phyloP scores from a whole-genome alignment of 30 jellyfish, hydroid and myxozoan genomes.

The Chrysaora quinquecirrha region DNA sequence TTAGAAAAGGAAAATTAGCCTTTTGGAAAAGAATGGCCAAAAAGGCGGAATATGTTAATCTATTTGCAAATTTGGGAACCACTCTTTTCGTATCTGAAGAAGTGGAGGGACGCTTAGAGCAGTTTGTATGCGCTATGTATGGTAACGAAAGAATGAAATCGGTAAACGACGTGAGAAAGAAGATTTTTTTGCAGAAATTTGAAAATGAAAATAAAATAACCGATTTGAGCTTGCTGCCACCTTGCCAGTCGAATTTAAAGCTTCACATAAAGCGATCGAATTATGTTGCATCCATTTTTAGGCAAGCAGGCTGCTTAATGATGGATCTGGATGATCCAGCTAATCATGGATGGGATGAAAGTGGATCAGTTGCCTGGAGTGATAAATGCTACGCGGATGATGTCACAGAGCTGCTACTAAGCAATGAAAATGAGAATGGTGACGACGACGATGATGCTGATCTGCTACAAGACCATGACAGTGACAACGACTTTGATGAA shows the following conservation, averaged over 20 bases:
- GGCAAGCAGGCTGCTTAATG: constrained; percentile 19
- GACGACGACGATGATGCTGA: too few species aligned
- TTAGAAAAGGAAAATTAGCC: constrained; percentile 36
- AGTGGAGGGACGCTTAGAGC: constrained; percentile 11
- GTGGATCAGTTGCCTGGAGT: constrained; percentile 20
- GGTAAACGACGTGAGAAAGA: constrained; percentile 31
- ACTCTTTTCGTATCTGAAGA: constrained; percentile 3
- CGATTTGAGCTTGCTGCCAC: constrained; percentile 56
- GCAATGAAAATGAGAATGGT: constrained; percentile 11
- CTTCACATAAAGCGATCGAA: constrained; percentile 56
- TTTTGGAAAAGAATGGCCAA: constrained; percentile 13
- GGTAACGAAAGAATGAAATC: constrained; percentile 31
- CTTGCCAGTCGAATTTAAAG: constrained; percentile 18
- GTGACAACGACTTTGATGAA: constrained; percentile 31
- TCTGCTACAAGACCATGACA: too few species aligned
- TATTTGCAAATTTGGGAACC: constrained; percentile 35
- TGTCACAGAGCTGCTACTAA: constrained; percentile 28
- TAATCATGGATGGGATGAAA: constrained; percentile 31
- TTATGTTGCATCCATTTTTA: constrained; percentile 38
- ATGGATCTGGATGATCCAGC: constrained; percentile 29
- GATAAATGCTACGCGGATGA: constrained; percentile 34
- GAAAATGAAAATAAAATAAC: constrained; percentile 18
- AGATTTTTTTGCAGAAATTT: constrained; percentile 23
- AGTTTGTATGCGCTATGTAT: constrained; percentile 13
- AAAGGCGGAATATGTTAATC: background rate